These are phyloP conservation scores for Zophobas atratus DNA, from an alignment of 1,140 invertebrate genomes.

Conservation along the genomic window DNA sequence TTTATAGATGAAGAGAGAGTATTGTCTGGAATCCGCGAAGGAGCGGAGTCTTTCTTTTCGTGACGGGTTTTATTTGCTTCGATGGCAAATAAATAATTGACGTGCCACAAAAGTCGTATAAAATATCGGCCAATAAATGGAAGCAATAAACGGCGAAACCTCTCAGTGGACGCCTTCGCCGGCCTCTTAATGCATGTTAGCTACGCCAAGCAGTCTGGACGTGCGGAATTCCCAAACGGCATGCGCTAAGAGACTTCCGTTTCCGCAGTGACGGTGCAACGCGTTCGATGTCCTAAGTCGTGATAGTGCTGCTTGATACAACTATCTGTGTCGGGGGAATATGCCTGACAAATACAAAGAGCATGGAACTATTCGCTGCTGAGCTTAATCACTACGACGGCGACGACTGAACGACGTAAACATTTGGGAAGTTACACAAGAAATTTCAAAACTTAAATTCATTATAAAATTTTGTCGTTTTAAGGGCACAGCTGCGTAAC, in stretches of 20 bases:
- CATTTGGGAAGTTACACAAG: not conserved
- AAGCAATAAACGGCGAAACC: slow-evolving; percentile 35
- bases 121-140: slow-evolving; percentile 33
- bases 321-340: slow-evolving; percentile 47
- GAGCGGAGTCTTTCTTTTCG: not conserved
- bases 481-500: too few species aligned
- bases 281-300: slow-evolving; percentile 49
- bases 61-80: slow-evolving; percentile 17
- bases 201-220: slow-evolving; percentile 39
- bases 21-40: slow-evolving; percentile 29
- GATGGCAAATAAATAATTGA: slow-evolving; percentile 35
- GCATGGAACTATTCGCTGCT: not conserved
- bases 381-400: not conserved
- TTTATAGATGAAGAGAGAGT: slow-evolving; percentile 19
- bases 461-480: too few species aligned
- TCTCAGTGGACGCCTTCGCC: slow-evolving; percentile 34
- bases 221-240: slow-evolving; percentile 48
- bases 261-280: slow-evolving; percentile 52
- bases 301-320: slow-evolving; percentile 35
- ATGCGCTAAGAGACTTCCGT: slow-evolving; percentile 46
- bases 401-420: not conserved
- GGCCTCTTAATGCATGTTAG: slow-evolving; percentile 39
- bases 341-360: slow-evolving; percentile 50
- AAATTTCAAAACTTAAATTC: not conserved
- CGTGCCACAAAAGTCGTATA: slow-evolving; percentile 20